A percentile compares a stretch with the other conserved stretches of the same genome.
phyloP scores from a whole-genome alignment of 2,113 vertebrate genomes.

The Vireo altiloquus region DNA sequence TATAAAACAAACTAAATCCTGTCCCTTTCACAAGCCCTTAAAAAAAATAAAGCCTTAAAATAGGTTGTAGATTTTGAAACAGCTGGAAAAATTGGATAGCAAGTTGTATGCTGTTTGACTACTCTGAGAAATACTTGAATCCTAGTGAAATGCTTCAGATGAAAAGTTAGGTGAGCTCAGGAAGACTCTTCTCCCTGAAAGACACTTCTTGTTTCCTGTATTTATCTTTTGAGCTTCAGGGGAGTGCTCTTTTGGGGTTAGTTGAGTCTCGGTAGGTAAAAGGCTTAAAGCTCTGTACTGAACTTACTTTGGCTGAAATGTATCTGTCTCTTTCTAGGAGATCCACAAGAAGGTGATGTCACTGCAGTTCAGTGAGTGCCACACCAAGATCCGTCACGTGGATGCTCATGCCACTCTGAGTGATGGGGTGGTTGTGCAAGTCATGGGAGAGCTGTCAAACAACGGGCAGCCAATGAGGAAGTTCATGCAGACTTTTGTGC shows the following conservation, averaged over 20 bases:
- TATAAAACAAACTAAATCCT: neutral
- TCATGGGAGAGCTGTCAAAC: constrained; percentile 96
- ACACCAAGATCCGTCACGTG: constrained; percentile 97
- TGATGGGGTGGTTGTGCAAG: constrained; percentile 95
- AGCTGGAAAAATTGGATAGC: neutral
- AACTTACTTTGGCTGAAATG: neutral
- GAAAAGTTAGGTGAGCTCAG: neutral
- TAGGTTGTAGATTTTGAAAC: neutral
- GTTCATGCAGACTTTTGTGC: constrained; percentile 98
- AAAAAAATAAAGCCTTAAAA: neutral
- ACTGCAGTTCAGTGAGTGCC: constrained; percentile 95
- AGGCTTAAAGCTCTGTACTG: neutral
- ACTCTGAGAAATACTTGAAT: neutral
- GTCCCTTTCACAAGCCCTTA: neutral
- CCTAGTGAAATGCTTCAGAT: neutral
- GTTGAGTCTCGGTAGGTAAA: rapidly evolving
- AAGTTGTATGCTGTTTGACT: neutral
- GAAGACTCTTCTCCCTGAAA: neutral
- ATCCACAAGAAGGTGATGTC: constrained; percentile 99
- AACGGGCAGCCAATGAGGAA: constrained; percentile 95
- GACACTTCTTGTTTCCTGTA: neutral
- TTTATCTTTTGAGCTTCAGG: neutral
- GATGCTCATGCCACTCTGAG: constrained; percentile 95
- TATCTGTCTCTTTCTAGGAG: constrained; percentile 72
- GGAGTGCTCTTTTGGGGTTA: neutral